Conservation (phyloP, 2,888 invertebrate genomes). For the Caenorhabditis imperialis region DNA sequence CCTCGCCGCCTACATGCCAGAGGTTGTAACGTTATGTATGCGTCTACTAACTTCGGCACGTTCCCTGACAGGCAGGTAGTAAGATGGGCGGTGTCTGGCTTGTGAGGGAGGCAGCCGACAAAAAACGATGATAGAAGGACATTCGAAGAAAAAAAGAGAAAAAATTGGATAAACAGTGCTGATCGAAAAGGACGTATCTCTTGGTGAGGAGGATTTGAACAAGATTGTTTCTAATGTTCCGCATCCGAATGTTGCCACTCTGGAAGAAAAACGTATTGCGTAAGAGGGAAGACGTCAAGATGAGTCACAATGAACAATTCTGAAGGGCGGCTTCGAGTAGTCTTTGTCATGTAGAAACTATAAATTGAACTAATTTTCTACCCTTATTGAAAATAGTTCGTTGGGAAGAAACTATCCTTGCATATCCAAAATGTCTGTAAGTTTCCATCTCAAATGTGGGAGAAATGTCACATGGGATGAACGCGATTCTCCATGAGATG, state of each 20-base stretch:
- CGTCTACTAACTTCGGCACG: slow-evolving; percentile 30
- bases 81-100: slow-evolving; percentile 44
- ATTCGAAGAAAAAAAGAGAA: slow-evolving; percentile 22
- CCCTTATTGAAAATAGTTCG: too few relatives aligned
- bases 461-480: too few relatives aligned
- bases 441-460: too few relatives aligned
- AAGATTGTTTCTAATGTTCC: slow-evolving; percentile 19
- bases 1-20: slow-evolving; percentile 23
- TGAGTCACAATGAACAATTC: slow-evolving; percentile 14
- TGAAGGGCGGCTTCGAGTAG: slow-evolving; percentile 19
- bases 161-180: slow-evolving; percentile 14
- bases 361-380: too few relatives aligned
- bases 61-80: slow-evolving; percentile 21
- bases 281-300: slow-evolving; percentile 12
- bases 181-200: slow-evolving; percentile 24
- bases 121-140: slow-evolving; percentile 43
- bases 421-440: too few relatives aligned
- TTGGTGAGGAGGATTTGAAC: slow-evolving; percentile 26
- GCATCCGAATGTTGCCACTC: slow-evolving; percentile 9
- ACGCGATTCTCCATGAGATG: too few relatives aligned
- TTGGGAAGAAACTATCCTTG: too few relatives aligned
- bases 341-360: slow-evolving; percentile 8
- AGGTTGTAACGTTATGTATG: slow-evolving; percentile 37
- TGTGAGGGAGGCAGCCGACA: slow-evolving; percentile 30
- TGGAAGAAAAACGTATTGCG: not conserved